These are phyloP conservation scores for Neoitamus cyanurus DNA, from an alignment of 2,888 invertebrate genomes.

Conservation along the genomic window DNA sequence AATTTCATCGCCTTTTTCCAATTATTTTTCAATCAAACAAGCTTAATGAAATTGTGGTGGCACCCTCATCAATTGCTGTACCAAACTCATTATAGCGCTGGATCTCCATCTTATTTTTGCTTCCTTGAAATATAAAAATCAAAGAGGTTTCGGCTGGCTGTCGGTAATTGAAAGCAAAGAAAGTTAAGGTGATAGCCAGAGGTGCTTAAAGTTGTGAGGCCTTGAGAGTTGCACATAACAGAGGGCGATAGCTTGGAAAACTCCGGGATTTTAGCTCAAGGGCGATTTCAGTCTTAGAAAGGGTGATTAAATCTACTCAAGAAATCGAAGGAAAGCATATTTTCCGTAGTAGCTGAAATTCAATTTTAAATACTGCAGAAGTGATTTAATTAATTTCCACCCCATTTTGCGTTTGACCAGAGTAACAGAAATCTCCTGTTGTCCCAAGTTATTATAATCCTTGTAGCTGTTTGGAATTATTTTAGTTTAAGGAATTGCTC, in stretches of 20 bases:
- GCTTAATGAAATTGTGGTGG: constrained; percentile 14
- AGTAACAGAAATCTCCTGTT: no score
- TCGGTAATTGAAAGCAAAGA: background rate
- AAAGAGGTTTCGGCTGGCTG: background rate
- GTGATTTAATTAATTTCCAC: background rate
- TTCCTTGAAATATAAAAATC: background rate
- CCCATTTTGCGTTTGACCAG: no score
- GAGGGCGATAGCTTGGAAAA: background rate
- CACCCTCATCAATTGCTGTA: constrained; percentile 18
- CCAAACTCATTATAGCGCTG: background rate
- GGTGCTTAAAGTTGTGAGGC: background rate
- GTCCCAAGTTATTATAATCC: no score
- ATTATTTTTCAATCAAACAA: constrained; percentile 24
- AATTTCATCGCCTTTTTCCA: constrained; percentile 4
- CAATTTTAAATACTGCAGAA: background rate
- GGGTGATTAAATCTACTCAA: background rate
- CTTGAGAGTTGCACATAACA: background rate
- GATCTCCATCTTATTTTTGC: background rate
- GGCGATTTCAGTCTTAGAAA: background rate
- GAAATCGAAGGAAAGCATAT: background rate
- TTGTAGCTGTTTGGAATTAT: no score
- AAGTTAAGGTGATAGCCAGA: background rate
- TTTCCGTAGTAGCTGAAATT: background rate
- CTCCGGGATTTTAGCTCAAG: background rate
- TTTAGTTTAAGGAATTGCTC: no score